Evolutionary conservation across 2,797 vertebrate species (phyloP).

Genomic region (Leptoclinus maculatus): DNA sequence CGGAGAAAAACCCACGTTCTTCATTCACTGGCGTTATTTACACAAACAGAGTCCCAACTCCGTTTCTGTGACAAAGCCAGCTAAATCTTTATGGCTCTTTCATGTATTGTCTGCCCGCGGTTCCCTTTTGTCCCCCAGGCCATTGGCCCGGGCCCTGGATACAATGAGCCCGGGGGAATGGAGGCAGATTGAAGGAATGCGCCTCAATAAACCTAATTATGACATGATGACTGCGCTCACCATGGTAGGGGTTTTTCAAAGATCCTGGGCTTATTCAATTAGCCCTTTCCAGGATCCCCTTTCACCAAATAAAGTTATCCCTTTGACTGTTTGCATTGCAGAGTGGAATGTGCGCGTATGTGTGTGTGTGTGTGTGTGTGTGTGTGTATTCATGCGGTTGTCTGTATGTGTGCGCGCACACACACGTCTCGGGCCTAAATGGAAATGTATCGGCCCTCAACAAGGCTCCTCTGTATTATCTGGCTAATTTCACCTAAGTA

Average conservation of each 20-base stretch:
- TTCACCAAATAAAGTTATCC: constrained; percentile 98
- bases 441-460: constrained; percentile 89
- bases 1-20: constrained; percentile 81
- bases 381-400: constrained; percentile 76
- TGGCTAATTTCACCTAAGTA: constrained; percentile 92
- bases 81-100: constrained; percentile 97
- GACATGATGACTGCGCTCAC: constrained; percentile 99
- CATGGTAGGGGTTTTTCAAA: constrained; percentile 95
- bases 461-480: constrained; percentile 87
- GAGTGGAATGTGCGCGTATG: constrained; percentile 84
- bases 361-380: constrained; percentile 64
- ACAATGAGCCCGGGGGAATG: constrained; percentile 95
- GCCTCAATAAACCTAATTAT: constrained; percentile 99
- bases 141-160: constrained; percentile 92
- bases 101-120: constrained; percentile 97
- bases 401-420: constrained; percentile 53
- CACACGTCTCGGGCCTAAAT: constrained; percentile 89
- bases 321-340: constrained; percentile 98
- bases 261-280: constrained; percentile 99
- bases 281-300: constrained; percentile 98
- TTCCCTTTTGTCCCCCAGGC: constrained; percentile 94
- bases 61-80: constrained; percentile 97
- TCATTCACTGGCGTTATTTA: constrained; percentile 91
- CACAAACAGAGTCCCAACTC: constrained; percentile 95
- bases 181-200: constrained; percentile 99